Percentiles rank a stretch among this genome's conserved stretches.
Evolutionary conservation across 1,140 invertebrate species (phyloP).

Genomic region (Brachionus asplanchnoidis): DNA sequence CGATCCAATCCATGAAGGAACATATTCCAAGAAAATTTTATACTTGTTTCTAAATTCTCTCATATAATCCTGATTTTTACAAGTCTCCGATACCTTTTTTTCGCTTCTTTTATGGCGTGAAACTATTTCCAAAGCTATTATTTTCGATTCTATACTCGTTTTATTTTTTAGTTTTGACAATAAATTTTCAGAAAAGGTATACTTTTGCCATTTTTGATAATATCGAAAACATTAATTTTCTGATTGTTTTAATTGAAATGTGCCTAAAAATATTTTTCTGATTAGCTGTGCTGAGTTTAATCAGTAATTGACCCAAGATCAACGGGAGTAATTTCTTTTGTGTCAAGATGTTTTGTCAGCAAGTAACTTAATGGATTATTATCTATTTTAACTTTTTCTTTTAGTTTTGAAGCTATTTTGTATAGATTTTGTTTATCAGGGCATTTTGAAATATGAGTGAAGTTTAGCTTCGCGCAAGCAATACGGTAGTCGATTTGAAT

Average conservation of each 20-base stretch:
- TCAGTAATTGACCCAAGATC: slow-evolving; percentile 6
- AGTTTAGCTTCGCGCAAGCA: not conserved
- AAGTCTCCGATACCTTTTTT: slow-evolving; percentile 5
- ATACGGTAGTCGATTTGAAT: slow-evolving; percentile 15
- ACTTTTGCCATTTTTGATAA: slow-evolving; percentile 6
- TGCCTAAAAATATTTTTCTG: slow-evolving; percentile 21
- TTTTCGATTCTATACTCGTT: not conserved
- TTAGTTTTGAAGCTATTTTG: slow-evolving; percentile 7
- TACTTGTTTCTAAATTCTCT: slow-evolving; percentile 13
- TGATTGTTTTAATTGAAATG: slow-evolving; percentile 17
- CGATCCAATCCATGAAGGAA: slow-evolving; percentile 7
- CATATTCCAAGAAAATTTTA: slow-evolving; percentile 17
- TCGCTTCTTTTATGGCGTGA: slow-evolving; percentile 18
- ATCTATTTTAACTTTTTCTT: slow-evolving; percentile 10
- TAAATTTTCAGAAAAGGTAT: not conserved
- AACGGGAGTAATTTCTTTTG: slow-evolving; percentile 16
- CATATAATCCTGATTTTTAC: not conserved
- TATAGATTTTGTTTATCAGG: not conserved
- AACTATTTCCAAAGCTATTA: slow-evolving; percentile 1
- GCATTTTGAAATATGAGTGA: not conserved
- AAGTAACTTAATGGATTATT: not conserved
- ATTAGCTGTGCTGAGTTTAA: not conserved
- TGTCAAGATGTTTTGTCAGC: slow-evolving; percentile 5
- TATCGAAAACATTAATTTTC: not conserved
- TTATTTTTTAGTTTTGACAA: not conserved